These are phyloP conservation scores for Helogale parvula DNA, from an alignment of 2,113 vertebrate genomes.

Conservation along the genomic window DNA sequence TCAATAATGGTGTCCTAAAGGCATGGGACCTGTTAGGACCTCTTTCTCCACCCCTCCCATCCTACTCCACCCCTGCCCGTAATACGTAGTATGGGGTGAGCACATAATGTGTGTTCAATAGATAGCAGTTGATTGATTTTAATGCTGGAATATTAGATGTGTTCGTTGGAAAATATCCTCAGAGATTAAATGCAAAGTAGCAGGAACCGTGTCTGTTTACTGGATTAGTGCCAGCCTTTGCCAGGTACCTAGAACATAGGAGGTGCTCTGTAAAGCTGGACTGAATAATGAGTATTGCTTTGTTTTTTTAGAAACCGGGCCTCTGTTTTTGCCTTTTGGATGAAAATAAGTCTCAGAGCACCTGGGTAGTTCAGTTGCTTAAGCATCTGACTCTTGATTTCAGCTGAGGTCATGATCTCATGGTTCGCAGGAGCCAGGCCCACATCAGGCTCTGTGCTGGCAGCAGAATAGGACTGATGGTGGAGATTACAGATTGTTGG, in stretches of 20 bases:
- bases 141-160: background rate
- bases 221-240: background rate
- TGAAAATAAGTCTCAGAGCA: background rate
- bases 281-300: background rate
- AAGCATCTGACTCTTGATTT: too few relatives aligned
- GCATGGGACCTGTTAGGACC: background rate
- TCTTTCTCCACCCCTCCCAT: background rate
- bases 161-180: background rate
- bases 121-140: constrained; percentile 20
- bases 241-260: background rate
- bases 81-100: background rate
- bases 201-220: background rate
- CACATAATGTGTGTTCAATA: background rate
- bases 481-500: background rate
- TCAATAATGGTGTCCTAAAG: background rate
- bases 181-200: background rate
- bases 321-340: background rate
- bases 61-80: background rate
- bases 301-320: background rate
- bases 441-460: too few relatives aligned
- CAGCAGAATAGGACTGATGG: background rate
- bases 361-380: too few relatives aligned
- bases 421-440: too few relatives aligned
- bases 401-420: too few relatives aligned
- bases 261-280: background rate